A percentile compares a stretch with the other conserved stretches of the same genome.
Conservation (phyloP, 2,888 invertebrate genomes). For the Clivina fossor region DNA sequence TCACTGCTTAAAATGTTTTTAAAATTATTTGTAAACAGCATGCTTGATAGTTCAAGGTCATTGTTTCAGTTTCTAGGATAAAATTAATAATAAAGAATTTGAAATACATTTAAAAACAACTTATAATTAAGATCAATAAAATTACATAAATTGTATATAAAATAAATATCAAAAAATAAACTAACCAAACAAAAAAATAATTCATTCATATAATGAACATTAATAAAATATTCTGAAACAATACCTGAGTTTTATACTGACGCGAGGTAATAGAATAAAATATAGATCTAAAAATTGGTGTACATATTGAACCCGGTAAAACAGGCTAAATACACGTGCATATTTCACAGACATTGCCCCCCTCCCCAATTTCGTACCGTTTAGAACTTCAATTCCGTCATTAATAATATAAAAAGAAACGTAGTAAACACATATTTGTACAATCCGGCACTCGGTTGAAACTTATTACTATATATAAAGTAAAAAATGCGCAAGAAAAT, state of each 20-base stretch:
- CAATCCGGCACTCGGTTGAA: conserved; percentile 5
- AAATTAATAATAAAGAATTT: no score
- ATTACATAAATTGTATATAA: no score
- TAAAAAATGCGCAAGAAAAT: conserved; percentile 16
- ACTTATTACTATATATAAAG: conserved; percentile 16
- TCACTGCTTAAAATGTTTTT: conserved; percentile 16
- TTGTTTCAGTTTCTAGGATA: conserved; percentile 18
- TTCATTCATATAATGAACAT: conserved; percentile 15
- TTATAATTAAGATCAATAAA: no score
- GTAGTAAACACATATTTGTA: conserved; percentile 25
- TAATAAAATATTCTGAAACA: conserved; percentile 21
- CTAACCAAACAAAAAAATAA: no score
- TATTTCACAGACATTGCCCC: conserved; percentile 30
- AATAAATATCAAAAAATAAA: no score
- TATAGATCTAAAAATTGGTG: conserved; percentile 25
- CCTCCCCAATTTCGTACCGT: conserved; percentile 31
- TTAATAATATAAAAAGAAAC: conserved; percentile 23
- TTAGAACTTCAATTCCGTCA: conserved; percentile 28
- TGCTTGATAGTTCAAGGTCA: conserved; percentile 25
- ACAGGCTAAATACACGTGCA: conserved; percentile 33
- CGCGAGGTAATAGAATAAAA: conserved; percentile 23
- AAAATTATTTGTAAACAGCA: conserved; percentile 24
- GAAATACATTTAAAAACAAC: no score
- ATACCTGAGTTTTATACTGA: conserved; percentile 27
- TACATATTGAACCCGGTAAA: conserved; percentile 34